A percentile compares a stretch with the other conserved stretches of the same genome.
Evolutionary conservation across 2,888 invertebrate species (phyloP).

Genomic region (Drosophila koepferae): DNA sequence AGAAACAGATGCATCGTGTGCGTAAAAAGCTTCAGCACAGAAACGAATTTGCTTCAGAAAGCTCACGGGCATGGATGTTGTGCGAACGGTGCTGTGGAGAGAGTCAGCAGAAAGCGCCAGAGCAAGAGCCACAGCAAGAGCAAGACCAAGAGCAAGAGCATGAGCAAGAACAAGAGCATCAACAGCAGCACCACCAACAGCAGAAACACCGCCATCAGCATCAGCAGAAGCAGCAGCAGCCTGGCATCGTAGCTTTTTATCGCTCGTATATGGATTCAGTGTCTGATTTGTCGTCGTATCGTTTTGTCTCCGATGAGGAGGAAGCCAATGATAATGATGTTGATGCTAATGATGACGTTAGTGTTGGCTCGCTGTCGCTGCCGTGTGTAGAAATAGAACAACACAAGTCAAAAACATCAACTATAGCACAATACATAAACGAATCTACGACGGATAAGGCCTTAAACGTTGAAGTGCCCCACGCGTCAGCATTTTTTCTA

Average conservation of each 20-base stretch:
- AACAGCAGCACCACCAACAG: slow-evolving; percentile 15
- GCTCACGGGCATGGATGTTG: slow-evolving; percentile 68
- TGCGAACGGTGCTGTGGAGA: slow-evolving; percentile 82
- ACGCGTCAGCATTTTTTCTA: slow-evolving; percentile 58
- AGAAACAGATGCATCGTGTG: slow-evolving; percentile 41
- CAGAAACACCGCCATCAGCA: slow-evolving; percentile 19
- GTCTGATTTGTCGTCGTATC: slow-evolving; percentile 83
- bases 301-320: slow-evolving; percentile 83
- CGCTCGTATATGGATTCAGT: slow-evolving; percentile 80
- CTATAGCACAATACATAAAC: slow-evolving; percentile 50
- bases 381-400: slow-evolving; percentile 80
- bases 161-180: slow-evolving; percentile 25
- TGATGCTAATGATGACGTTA: slow-evolving; percentile 69
- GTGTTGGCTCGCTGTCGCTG: slow-evolving; percentile 54
- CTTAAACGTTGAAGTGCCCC: slow-evolving; percentile 56
- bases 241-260: slow-evolving; percentile 72
- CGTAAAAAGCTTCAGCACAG: slow-evolving; percentile 43
- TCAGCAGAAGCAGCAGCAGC: slow-evolving; percentile 39
- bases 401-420: slow-evolving; percentile 66
- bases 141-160: slow-evolving; percentile 11
- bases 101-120: slow-evolving; percentile 43
- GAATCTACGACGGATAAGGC: slow-evolving; percentile 49
- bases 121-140: slow-evolving; percentile 25
- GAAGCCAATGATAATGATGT: slow-evolving; percentile 58
- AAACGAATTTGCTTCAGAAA: slow-evolving; percentile 61